Conservation (phyloP, 2,113 vertebrate species). For the Furnarius figulus region DNA sequence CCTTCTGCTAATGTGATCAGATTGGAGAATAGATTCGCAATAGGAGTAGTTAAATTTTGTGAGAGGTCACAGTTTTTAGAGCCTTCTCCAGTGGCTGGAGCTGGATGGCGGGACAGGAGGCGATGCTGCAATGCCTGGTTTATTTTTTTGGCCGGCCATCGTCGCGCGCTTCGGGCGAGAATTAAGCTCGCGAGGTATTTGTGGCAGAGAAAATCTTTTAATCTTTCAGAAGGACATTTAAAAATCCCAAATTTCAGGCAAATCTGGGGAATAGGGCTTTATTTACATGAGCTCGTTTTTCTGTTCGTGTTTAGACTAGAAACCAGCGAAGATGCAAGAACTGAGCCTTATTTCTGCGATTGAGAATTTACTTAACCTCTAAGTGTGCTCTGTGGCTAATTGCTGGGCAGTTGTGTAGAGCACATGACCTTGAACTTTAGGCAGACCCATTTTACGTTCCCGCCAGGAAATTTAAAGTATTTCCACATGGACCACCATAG, state of each 20-base stretch:
- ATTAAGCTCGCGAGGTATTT: constrained; percentile 7
- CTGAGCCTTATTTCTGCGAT: not conserved
- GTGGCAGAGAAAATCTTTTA: constrained; percentile 14
- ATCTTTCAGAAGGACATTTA: not conserved
- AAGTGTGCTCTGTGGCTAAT: not conserved
- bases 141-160: constrained; percentile 13
- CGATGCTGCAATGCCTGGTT: not conserved
- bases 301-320: not conserved
- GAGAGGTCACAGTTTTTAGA: constrained; percentile 61
- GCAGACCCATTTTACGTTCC: not conserved
- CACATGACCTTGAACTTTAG: constrained; percentile 38
- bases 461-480: not conserved
- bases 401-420: not conserved
- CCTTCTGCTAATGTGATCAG: constrained; percentile 82
- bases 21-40: constrained; percentile 63
- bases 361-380: not conserved
- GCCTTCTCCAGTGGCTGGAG: not conserved
- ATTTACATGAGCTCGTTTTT: not conserved
- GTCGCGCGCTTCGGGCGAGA: not conserved
- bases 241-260: constrained; percentile 33
- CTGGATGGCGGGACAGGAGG: not conserved
- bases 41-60: constrained; percentile 68
- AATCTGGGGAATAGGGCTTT: not conserved
- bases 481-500: not conserved
- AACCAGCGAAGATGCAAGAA: not conserved